Base-by-base conservation (phyloP, 2,888 invertebrate species). In the Esperia sulphurella region DNA sequence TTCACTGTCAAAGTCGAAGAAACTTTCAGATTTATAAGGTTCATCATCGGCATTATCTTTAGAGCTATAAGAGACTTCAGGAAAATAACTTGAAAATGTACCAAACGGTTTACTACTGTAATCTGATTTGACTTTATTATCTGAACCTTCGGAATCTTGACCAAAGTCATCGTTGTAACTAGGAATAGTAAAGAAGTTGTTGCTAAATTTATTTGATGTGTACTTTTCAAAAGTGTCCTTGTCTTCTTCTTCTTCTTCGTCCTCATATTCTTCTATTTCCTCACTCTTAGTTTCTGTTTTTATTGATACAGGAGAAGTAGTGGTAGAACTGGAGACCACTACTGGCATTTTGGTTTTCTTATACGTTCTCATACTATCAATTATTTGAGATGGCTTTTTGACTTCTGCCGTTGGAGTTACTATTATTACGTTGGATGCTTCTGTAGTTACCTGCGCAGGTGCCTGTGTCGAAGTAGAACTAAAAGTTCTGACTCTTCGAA, bases 141-240 rank as follows among this genome's bases (percentile, higher is more conserved):
- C 71, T 1, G 76, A 70, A 44, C 66, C 71, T 30, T 71, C 68
- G 45, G 71, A 67, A 46, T 77, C 77, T 45, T 68, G 63, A 40
- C 57, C 63, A 48, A 68, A 73, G 45, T 73, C 71, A 53, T 86
- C 87, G 42, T 81, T 80, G 52, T 83, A 89, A 48, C 79, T 78
- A 3, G 91, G 86, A 55, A 90, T 73, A 3, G 87, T 87, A 58
- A 90, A 92, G 51, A 91, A 91, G 56, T 84, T 87, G 51, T 89
- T 89, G 56, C 89, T 87, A 59, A 89, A 91, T 57, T 91, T 91
- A 30, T 79, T 78, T 9, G 91, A 87, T 35, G 88, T 81, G 51
- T 83, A 91, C 63, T 90, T 91, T 51, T 85, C 79, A 54, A 74
- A 76, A 1, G 75, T 71, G 43, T 77, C 75, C 35, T 63, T 71